Evolutionary conservation across 2,888 invertebrate genomes (phyloP), one percentile per base, ranked within the genome.

Genomic region (Napeogenes sylphis): DNA sequence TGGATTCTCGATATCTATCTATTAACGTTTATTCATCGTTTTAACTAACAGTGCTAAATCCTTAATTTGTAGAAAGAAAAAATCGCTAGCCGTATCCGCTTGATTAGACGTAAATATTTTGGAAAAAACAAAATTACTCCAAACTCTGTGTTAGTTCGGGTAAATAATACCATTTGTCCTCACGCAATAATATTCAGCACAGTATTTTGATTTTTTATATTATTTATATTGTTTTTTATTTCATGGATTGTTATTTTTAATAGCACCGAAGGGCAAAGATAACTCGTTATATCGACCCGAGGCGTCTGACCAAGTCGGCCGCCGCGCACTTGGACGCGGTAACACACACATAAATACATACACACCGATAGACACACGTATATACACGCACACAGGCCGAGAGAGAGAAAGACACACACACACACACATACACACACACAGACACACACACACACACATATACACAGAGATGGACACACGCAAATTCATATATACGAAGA

Each of bases 241-340:
- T 71, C 59, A 67, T 69, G 62, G 70, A 72, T 63, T 73, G 69
- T 79, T 82, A 71, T 84, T 84, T 75, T 87, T 74, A 73, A 73
- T 87, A 90, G 90, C 89, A 86, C 84, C 88, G 90, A 81, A 88
- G 79, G 84, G 84, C 86, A 85, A 90, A 86, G 83, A 83, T 89
- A 80, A 82, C 84, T 80, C 85, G 87, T 70, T 88, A 83, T 88
- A 83, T 88, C 85, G 86, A 89, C 84, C 87, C 87, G 72, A 80
- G 88, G 72, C 87, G 90, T 70, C 82, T 90, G 82, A 85, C 79
- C 82, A 88, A 87, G 82, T 79, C 83, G 69, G 87, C 86, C 58
- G 87, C 83, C 70, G 87, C 84, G 75, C 80, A 80, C 76, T 80
- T 90, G 80, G 85, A 85, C 69, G 84, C 85, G 90, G 90, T 90